Evolutionary conservation across 2,888 invertebrate genomes (phyloP).

Genomic region (Abrostola triplasia): DNA sequence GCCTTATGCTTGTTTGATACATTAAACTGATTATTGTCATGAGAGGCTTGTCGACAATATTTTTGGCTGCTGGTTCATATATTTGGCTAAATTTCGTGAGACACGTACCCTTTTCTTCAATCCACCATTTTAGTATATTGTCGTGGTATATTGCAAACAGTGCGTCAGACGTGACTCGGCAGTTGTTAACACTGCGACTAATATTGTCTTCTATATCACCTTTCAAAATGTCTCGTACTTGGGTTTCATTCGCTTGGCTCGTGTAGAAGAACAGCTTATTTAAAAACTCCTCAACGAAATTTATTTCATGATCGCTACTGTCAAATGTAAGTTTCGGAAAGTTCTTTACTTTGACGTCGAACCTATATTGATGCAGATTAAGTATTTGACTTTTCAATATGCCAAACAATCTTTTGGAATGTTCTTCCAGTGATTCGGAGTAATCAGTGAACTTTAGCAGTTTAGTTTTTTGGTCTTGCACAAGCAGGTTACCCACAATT

Average conservation of each 20-base stretch:
- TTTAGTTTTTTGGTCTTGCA: slow-evolving; percentile 9
- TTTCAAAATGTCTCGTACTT: slow-evolving; percentile 24
- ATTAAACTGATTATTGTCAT: slow-evolving; percentile 9
- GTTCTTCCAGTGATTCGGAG: slow-evolving; percentile 3
- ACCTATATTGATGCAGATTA: slow-evolving; percentile 30
- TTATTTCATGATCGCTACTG: slow-evolving; percentile 13
- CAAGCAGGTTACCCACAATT: background rate
- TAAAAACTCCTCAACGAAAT: slow-evolving; percentile 28
- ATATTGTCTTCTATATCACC: slow-evolving; percentile 21
- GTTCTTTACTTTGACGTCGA: slow-evolving; percentile 24
- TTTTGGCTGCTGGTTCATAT: slow-evolving; percentile 23
- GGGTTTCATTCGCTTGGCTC: slow-evolving; percentile 36
- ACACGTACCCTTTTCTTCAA: slow-evolving; percentile 26
- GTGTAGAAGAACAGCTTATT: slow-evolving; percentile 38
- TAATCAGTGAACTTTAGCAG: slow-evolving; percentile 29
- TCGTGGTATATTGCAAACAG: slow-evolving; percentile 39
- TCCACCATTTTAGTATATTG: slow-evolving; percentile 42
- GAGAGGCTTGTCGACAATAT: slow-evolving; percentile 26
- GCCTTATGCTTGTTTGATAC: slow-evolving; percentile 12
- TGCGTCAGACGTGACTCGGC: slow-evolving; percentile 20
- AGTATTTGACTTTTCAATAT: slow-evolving; percentile 8
- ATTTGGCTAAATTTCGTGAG: slow-evolving; percentile 16
- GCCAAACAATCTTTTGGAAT: slow-evolving; percentile 19
- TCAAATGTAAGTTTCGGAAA: slow-evolving; percentile 41
- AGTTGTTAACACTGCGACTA: slow-evolving; percentile 7